Percentiles rank a stretch among this genome's conserved stretches.
Evolutionary conservation across 1,140 invertebrate genomes (phyloP).

Genomic region (Cotesia typhae): DNA sequence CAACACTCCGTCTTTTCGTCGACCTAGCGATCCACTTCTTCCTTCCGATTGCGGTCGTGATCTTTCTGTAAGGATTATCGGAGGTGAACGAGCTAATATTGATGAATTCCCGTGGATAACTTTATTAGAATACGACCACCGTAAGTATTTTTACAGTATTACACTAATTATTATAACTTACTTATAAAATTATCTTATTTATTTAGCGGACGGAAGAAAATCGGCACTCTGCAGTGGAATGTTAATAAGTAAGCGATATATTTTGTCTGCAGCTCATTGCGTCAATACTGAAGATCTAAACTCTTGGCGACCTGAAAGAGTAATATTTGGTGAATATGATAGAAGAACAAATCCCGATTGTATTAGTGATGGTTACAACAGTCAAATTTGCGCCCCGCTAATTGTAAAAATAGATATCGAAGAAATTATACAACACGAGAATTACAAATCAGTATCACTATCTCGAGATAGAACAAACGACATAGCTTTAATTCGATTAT

Average conservation of each 20-base stretch:
- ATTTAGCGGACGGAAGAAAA: slow-evolving; percentile 53
- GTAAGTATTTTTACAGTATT: slow-evolving; percentile 45
- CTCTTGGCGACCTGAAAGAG: slow-evolving; percentile 64
- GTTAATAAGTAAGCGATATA: slow-evolving; percentile 72
- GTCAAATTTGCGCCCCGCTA: slow-evolving; percentile 64
- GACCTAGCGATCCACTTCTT: slow-evolving; percentile 48
- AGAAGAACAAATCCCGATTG: slow-evolving; percentile 68
- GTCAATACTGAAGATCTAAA: slow-evolving; percentile 70
- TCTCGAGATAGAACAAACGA: slow-evolving; percentile 74
- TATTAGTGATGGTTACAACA: slow-evolving; percentile 51
- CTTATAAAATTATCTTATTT: slow-evolving; percentile 26
- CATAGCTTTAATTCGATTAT: slow-evolving; percentile 78
- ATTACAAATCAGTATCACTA: slow-evolving; percentile 67
- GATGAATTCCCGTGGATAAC: slow-evolving; percentile 79
- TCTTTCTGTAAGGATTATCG: slow-evolving; percentile 67
- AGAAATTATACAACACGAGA: slow-evolving; percentile 73
- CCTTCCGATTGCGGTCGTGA: slow-evolving; percentile 55
- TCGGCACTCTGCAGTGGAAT: slow-evolving; percentile 73
- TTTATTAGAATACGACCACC: slow-evolving; percentile 70
- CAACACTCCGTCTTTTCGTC: neutral
- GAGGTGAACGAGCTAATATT: slow-evolving; percentile 70
- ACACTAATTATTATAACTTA: neutral
- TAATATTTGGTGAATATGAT: slow-evolving; percentile 74
- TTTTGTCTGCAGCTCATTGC: slow-evolving; percentile 88
- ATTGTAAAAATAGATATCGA: slow-evolving; percentile 72